phyloP scores from a whole-genome alignment of 1,140 invertebrate genomes.

The Brachionus paranguensis region DNA sequence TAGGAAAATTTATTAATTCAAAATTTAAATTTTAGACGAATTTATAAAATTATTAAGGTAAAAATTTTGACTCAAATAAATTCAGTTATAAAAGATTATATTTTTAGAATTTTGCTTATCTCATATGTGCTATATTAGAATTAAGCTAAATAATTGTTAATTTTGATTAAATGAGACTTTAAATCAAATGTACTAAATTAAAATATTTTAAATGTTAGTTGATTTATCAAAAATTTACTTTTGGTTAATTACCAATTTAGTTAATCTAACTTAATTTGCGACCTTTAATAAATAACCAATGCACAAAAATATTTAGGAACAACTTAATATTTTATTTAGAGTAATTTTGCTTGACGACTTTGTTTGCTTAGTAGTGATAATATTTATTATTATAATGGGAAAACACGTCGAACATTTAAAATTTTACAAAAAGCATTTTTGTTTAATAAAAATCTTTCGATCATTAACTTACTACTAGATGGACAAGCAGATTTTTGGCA shows the following conservation, averaged over 20 bases:
- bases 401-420: neutral
- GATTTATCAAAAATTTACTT: neutral
- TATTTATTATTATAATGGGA: neutral
- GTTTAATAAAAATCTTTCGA: neutral
- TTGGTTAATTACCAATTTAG: neutral
- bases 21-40: neutral
- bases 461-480: neutral
- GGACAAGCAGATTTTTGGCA: neutral
- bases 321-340: neutral
- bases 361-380: neutral
- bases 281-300: neutral
- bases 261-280: neutral
- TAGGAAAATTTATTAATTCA: neutral
- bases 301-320: neutral
- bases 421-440: neutral
- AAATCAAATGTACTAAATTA: neutral
- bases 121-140: neutral
- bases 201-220: neutral
- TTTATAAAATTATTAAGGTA: neutral
- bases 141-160: neutral
- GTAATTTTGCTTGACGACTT: neutral
- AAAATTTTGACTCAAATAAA: neutral
- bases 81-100: neutral
- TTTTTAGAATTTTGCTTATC: neutral
- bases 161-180: neutral